Conservation (phyloP, 2,888 invertebrate species). For the Podabrus alpinus region DNA sequence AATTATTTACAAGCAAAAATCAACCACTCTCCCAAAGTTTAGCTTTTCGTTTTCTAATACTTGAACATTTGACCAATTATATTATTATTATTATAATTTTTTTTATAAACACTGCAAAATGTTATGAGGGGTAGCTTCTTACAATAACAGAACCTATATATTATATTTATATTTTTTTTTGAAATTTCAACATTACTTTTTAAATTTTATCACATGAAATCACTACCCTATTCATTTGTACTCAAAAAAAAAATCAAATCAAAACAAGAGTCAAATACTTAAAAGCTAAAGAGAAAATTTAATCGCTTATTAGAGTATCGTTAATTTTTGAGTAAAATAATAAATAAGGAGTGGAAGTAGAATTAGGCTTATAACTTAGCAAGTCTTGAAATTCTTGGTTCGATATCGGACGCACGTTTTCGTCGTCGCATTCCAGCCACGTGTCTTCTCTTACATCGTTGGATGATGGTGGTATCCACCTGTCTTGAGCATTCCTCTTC, state of each 20-base stretch:
- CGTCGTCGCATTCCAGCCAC: constrained; percentile 90
- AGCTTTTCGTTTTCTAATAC: constrained; percentile 1
- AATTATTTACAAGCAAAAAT: not conserved
- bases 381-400: constrained; percentile 79
- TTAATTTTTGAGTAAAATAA: constrained; percentile 70
- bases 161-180: constrained; percentile 3
- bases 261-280: not conserved
- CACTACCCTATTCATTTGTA: constrained; percentile 39
- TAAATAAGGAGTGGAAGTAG: constrained; percentile 84
- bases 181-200: constrained; percentile 26
- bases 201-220: constrained; percentile 42
- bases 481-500: constrained; percentile 43
- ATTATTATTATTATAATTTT: constrained; percentile 14
- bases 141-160: constrained; percentile 19
- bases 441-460: constrained; percentile 51
- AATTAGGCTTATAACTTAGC: constrained; percentile 72
- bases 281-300: constrained; percentile 6
- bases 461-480: constrained; percentile 46
- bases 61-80: not conserved
- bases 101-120: constrained; percentile 16
- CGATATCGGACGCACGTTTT: constrained; percentile 78
- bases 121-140: constrained; percentile 11
- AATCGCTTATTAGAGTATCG: constrained; percentile 19
- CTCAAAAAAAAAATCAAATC: constrained; percentile 31
- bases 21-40: not conserved